Conservation (phyloP, 1,140 invertebrate genomes). For the Drepana arcuata region DNA sequence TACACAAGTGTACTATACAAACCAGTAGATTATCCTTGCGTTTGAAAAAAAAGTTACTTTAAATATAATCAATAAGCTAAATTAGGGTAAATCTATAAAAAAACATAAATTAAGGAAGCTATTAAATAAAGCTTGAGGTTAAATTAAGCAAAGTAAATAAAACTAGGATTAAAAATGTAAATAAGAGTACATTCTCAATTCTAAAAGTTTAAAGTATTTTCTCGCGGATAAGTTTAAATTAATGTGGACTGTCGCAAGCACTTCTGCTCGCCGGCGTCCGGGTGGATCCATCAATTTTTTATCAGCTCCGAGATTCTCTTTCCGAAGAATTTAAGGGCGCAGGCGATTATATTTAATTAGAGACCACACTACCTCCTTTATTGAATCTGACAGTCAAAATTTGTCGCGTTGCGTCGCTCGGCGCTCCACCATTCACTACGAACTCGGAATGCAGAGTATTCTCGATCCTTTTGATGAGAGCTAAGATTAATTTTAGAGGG, state of each 20-base stretch:
- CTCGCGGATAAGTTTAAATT: conserved; percentile 56
- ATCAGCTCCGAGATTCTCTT: conserved; percentile 38
- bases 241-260: conserved; percentile 41
- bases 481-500: conserved; percentile 64
- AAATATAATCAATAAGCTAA: too few species aligned
- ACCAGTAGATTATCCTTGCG: too few species aligned
- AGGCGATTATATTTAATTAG: conserved; percentile 36
- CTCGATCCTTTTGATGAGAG: conserved; percentile 57
- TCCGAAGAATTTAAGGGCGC: conserved; percentile 26
- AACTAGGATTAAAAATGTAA: conserved; percentile 52
- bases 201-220: conserved; percentile 49
- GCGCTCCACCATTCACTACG: conserved; percentile 33
- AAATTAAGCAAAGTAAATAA: conserved; percentile 31
- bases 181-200: conserved; percentile 42
- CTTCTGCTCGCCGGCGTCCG: conserved; percentile 21
- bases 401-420: conserved; percentile 26
- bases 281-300: conserved; percentile 44
- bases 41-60: too few species aligned
- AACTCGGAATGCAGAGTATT: conserved; percentile 48
- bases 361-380: conserved; percentile 32
- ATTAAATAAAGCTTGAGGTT: conserved; percentile 31
- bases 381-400: conserved; percentile 49
- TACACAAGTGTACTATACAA: too few species aligned
- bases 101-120: conserved; percentile 21
- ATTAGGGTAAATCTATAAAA: too few species aligned